phyloP scores from a whole-genome alignment of 2,797 vertebrate species.

The Nannoperca australis region DNA sequence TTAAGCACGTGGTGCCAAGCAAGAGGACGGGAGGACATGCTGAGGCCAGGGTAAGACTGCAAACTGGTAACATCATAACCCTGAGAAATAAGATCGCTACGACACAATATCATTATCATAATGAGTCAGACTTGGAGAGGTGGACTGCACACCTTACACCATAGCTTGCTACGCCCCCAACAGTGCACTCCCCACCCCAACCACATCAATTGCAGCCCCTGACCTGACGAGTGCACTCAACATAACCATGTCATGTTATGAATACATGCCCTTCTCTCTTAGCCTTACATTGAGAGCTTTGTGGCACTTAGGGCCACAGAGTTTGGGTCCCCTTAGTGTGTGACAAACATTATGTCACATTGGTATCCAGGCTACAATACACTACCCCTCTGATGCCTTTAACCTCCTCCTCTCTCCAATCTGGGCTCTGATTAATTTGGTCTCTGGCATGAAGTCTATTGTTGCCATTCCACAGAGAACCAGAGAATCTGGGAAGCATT shows the following conservation, averaged over 20 bases:
- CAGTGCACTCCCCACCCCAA: background rate
- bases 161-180: background rate
- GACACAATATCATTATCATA: slow-evolving; percentile 34
- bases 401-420: slow-evolving; percentile 54
- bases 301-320: slow-evolving; percentile 50
- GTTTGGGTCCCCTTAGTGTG: slow-evolving; percentile 34
- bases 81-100: slow-evolving; percentile 44
- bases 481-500: slow-evolving; percentile 75
- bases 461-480: slow-evolving; percentile 79
- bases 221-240: slow-evolving; percentile 23
- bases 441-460: slow-evolving; percentile 68
- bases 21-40: slow-evolving; percentile 19
- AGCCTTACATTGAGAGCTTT: slow-evolving; percentile 48
- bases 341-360: slow-evolving; percentile 47
- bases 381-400: slow-evolving; percentile 50
- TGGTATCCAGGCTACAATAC: slow-evolving; percentile 53
- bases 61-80: slow-evolving; percentile 49
- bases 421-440: slow-evolving; percentile 69
- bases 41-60: slow-evolving; percentile 4
- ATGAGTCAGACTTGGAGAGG: slow-evolving; percentile 31
- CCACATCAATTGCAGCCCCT: slow-evolving; percentile 1
- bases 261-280: slow-evolving; percentile 50
- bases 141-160: background rate
- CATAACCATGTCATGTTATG: slow-evolving; percentile 46
- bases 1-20: slow-evolving; percentile 41